Evolutionary conservation across 1,140 invertebrate genomes (phyloP).

Genomic region (Cotesia chilonis): DNA sequence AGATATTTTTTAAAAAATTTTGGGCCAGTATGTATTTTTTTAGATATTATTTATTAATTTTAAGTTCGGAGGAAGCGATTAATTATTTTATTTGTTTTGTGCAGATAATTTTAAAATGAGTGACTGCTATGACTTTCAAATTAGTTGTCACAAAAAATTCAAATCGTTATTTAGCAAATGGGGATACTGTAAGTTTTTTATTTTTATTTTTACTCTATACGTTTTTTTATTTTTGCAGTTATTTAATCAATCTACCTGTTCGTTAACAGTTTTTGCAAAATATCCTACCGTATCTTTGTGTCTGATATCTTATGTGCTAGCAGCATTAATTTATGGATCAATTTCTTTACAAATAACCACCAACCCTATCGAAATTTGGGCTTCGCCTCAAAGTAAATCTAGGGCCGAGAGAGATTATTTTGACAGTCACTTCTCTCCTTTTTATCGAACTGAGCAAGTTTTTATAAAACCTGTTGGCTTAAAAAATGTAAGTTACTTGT

Average conservation of each 20-base stretch:
- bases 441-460: slow-evolving; percentile 89
- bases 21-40: slow-evolving; percentile 12
- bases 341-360: slow-evolving; percentile 75
- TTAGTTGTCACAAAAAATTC: too few relatives aligned
- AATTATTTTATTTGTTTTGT: too few relatives aligned
- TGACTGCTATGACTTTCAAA: too few relatives aligned
- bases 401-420: slow-evolving; percentile 85
- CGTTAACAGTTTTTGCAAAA: slow-evolving; percentile 68
- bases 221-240: too few relatives aligned
- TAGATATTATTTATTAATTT: too few relatives aligned
- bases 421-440: slow-evolving; percentile 85
- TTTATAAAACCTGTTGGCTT: slow-evolving; percentile 72
- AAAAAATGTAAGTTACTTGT: slow-evolving; percentile 58
- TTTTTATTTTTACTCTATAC: background rate
- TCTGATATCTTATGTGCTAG: slow-evolving; percentile 68
- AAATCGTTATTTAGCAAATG: slow-evolving; percentile 37
- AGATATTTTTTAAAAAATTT: slow-evolving; percentile 6
- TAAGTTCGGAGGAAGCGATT: too few relatives aligned
- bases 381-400: slow-evolving; percentile 77
- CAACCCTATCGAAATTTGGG: slow-evolving; percentile 91
- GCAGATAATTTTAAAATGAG: too few relatives aligned
- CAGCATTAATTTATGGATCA: slow-evolving; percentile 73
- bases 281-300: slow-evolving; percentile 72
- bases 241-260: too few relatives aligned
- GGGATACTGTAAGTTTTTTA: slow-evolving; percentile 58